Evolutionary conservation across 1,140 invertebrate species (phyloP), one percentile per base, ranked within the genome.

Genomic region (Drosophila burlai): DNA sequence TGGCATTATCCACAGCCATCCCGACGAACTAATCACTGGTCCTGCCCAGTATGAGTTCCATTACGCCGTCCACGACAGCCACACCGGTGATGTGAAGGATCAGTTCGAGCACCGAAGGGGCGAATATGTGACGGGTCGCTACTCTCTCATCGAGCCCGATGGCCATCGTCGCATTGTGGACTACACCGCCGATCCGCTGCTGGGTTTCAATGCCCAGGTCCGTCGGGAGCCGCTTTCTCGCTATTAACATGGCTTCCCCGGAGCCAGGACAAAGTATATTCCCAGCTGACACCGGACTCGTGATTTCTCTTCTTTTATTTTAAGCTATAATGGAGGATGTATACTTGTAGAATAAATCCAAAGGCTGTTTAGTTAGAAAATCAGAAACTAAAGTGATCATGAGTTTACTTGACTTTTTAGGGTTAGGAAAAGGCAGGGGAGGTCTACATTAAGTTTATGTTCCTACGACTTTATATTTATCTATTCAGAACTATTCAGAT

Each of bases 31-130:
- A 16, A 89, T 87, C 42, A 90, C 94, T 62, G 93, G 94, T 29
- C 94, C 95, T 72, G 95, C 95, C 0, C 95, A 95, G 62, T 96
- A 95, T 89, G 93, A 94, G 62, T 96, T 95, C 81, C 94, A 94
- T 4, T 95, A 96, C 83, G 94, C 94, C 40, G 95, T 96, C 0
- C 94, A 95, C 40, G 95, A 96, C 71, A 91, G 93, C n/a, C 92
- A 95, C 52, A 96, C 95, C 31, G 95, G 96, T 3, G 95, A 96
- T 91, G 93, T 94, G 3, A 96, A 96, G 91, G 93, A 93, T 72
- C 95, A 96, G 79, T 94, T 95, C 62, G 96, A 96, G 91, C 94
- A 92, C 92, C 93, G 94, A 15, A 93, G 94, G 36, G 94, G 94
- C 26, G 94, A 94, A 61, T 81, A 94, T 34, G 93, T 93, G 5